A percentile compares a stretch with the other conserved stretches of the same genome.
phyloP scores from a whole-genome alignment of 2,888 invertebrate genomes.

The Zhuqinia jingwanae region DNA sequence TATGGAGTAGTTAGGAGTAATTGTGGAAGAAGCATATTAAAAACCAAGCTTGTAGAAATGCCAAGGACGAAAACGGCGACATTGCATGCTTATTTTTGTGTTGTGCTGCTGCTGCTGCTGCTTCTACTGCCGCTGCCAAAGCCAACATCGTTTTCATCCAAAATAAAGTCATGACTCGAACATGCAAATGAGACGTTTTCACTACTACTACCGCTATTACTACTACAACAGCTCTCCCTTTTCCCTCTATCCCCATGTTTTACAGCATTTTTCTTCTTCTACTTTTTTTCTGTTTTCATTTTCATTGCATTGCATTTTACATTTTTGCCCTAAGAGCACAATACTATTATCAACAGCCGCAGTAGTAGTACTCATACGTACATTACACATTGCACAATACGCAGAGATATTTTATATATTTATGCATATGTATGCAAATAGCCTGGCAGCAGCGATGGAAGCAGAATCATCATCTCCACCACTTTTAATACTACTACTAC shows the following conservation, averaged over 20 bases:
- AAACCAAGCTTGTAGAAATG: background rate
- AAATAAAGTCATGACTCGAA: background rate
- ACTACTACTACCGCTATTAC: too few species aligned
- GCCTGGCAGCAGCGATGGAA: background rate
- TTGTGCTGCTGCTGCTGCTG: background rate
- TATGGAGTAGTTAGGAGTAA: conserved; percentile 9
- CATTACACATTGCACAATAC: conserved; percentile 22
- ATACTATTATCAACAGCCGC: too few species aligned
- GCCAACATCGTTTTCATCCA: too few species aligned
- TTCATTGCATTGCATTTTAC: conserved; percentile 18
- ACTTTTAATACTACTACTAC: too few species aligned
- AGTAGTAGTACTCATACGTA: background rate
- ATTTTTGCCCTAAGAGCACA: background rate
- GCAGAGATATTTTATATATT: background rate
- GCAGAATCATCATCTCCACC: background rate
- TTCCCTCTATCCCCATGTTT: background rate
- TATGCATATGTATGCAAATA: conserved; percentile 59
- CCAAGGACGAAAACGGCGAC: background rate
- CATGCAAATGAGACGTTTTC: conserved; percentile 34
- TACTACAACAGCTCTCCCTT: too few species aligned
- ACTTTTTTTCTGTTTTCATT: background rate
- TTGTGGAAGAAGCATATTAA: background rate
- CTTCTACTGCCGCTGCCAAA: background rate
- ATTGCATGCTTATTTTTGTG: background rate
- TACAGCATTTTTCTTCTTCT: background rate